These are phyloP conservation scores for Sinella curviseta DNA, from an alignment of 1,140 invertebrate genomes.

Conservation along the genomic window DNA sequence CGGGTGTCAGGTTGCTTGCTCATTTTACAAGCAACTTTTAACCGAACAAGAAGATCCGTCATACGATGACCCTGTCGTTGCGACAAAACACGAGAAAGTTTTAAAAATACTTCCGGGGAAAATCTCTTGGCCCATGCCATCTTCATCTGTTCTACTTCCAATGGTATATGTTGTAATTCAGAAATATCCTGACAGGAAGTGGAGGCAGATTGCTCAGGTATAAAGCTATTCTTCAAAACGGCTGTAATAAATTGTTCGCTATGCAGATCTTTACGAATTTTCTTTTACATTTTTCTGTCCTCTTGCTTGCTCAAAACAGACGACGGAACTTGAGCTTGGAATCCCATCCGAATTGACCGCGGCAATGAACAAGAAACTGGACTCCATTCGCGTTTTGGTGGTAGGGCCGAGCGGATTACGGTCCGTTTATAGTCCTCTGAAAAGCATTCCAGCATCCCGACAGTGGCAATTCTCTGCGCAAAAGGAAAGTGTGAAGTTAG, in stretches of 20 bases:
- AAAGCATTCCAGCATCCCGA: too few relatives aligned
- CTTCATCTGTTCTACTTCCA: too few relatives aligned
- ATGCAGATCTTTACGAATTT: slow-evolving; percentile 15
- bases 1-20: slow-evolving; percentile 68
- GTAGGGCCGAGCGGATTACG: slow-evolving; percentile 66
- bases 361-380: slow-evolving; percentile 16
- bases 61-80: slow-evolving; percentile 64
- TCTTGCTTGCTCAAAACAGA: slow-evolving; percentile 28
- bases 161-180: slow-evolving; percentile 71
- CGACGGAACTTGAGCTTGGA: slow-evolving; percentile 41
- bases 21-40: slow-evolving; percentile 65
- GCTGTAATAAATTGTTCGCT: too few relatives aligned
- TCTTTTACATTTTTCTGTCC: not conserved
- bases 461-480: too few relatives aligned
- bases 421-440: slow-evolving; percentile 61
- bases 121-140: slow-evolving; percentile 38
- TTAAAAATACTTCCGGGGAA: slow-evolving; percentile 55
- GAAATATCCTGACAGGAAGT: slow-evolving; percentile 59
- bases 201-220: slow-evolving; percentile 62
- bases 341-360: slow-evolving; percentile 21
- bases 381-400: slow-evolving; percentile 63
- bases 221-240: not conserved
- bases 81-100: slow-evolving; percentile 66
- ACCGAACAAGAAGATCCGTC: not conserved
- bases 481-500: not conserved